phyloP scores from a whole-genome alignment of 2,888 invertebrate species.

The Trimorus sp. region DNA sequence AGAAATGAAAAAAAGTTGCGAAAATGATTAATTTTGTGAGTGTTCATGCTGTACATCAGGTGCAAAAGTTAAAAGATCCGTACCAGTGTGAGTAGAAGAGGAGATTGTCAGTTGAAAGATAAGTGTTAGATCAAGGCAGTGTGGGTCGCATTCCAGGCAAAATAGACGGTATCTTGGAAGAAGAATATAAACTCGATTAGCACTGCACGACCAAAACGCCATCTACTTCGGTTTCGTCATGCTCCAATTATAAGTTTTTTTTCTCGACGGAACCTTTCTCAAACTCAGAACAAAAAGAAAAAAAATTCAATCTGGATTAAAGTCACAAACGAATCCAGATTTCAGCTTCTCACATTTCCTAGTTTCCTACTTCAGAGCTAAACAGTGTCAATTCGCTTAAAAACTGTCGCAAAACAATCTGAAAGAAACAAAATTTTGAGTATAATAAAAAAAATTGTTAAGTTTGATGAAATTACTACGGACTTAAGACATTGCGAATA shows the following conservation, averaged over 20 bases:
- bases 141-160: conserved; percentile 78
- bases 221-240: neutral
- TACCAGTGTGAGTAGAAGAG: conserved; percentile 73
- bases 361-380: too few species aligned
- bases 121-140: conserved; percentile 78
- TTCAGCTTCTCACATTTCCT: too few species aligned
- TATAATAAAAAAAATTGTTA: neutral
- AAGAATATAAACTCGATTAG: conserved; percentile 66
- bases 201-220: conserved; percentile 18
- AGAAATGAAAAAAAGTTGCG: conserved; percentile 22
- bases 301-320: too few species aligned
- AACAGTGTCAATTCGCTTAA: neutral
- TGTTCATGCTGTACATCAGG: conserved; percentile 43
- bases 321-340: too few species aligned
- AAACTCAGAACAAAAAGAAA: too few species aligned
- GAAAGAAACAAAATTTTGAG: neutral
- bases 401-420: neutral
- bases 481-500: too few species aligned
- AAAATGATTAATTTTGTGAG: conserved; percentile 27
- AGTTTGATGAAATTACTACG: neutral
- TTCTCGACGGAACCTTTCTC: neutral
- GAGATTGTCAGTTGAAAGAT: conserved; percentile 77
- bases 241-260: neutral
- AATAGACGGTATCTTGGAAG: conserved; percentile 79
- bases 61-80: conserved; percentile 54